These are phyloP conservation scores for Entelurus aequoreus DNA, from an alignment of 2,113 vertebrate genomes.

Conservation along the genomic window DNA sequence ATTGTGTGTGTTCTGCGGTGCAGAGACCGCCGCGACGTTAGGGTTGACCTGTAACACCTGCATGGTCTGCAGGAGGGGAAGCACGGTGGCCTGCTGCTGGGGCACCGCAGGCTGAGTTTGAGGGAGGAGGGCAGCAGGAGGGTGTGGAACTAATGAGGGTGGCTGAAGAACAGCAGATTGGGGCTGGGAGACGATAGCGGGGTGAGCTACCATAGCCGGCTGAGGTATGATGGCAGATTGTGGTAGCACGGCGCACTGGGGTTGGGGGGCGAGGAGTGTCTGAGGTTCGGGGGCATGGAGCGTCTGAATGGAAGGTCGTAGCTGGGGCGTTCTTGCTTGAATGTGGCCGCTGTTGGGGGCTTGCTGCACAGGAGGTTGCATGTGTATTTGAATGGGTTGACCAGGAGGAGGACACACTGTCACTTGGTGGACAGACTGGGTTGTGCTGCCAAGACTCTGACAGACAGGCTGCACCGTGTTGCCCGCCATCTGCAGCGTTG, in stretches of 20 bases:
- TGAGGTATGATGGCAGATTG: constrained; percentile 51
- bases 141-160: constrained; percentile 47
- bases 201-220: constrained; percentile 44
- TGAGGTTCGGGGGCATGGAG: constrained; percentile 51
- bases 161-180: constrained; percentile 76
- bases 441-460: constrained; percentile 68
- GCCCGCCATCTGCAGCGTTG: constrained; percentile 89
- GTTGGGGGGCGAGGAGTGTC: constrained; percentile 48
- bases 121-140: constrained; percentile 46
- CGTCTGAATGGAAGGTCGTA: constrained; percentile 46
- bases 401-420: constrained; percentile 71
- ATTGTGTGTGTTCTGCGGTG: constrained; percentile 77
- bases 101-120: constrained; percentile 57
- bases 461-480: constrained; percentile 92
- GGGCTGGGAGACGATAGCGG: constrained; percentile 56
- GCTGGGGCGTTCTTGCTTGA: constrained; percentile 55
- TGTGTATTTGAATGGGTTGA: constrained; percentile 71
- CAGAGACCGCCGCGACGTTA: constrained; percentile 68
- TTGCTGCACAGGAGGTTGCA: constrained; percentile 73
- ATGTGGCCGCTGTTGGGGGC: constrained; percentile 49
- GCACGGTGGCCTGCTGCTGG: constrained; percentile 77
- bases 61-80: constrained; percentile 90
- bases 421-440: constrained; percentile 61
- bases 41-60: constrained; percentile 90
- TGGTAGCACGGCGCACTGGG: constrained; percentile 57